These are phyloP conservation scores for Xanthorhoe spadicearia DNA, from an alignment of 2,888 invertebrate species.

Conservation along the genomic window DNA sequence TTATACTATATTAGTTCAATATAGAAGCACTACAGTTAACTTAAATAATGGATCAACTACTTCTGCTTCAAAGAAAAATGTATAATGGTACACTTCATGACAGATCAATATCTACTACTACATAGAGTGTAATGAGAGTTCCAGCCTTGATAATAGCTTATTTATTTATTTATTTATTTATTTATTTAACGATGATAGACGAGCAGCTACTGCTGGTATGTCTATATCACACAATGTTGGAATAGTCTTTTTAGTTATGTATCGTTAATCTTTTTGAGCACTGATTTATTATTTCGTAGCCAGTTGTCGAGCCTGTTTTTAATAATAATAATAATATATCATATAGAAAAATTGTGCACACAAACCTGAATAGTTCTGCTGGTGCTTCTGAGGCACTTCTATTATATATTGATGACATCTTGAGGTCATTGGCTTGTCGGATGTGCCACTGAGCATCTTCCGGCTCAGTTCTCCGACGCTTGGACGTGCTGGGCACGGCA, in stretches of 20 bases:
- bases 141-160: background rate
- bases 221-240: too few relatives aligned
- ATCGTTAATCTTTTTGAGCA: too few relatives aligned
- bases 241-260: too few relatives aligned
- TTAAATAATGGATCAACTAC: too few relatives aligned
- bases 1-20: too few relatives aligned
- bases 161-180: too few relatives aligned
- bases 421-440: slow-evolving; percentile 93
- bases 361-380: slow-evolving; percentile 91
- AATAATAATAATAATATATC: background rate
- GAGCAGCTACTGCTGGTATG: too few relatives aligned
- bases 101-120: background rate
- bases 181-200: too few relatives aligned
- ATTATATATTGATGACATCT: slow-evolving; percentile 95
- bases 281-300: too few relatives aligned
- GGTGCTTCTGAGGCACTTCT: slow-evolving; percentile 92
- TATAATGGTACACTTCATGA: background rate
- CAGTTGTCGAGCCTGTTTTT: too few relatives aligned
- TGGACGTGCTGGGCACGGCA: slow-evolving; percentile 64
- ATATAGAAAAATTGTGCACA: slow-evolving; percentile 47
- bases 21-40: too few relatives aligned
- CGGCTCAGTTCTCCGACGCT: slow-evolving; percentile 76
- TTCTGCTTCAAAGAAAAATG: too few relatives aligned
- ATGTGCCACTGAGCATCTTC: slow-evolving; percentile 89
- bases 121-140: background rate